Base-by-base conservation (phyloP, 1,140 invertebrate genomes). In the Atopsyche davidsoni region DNA sequence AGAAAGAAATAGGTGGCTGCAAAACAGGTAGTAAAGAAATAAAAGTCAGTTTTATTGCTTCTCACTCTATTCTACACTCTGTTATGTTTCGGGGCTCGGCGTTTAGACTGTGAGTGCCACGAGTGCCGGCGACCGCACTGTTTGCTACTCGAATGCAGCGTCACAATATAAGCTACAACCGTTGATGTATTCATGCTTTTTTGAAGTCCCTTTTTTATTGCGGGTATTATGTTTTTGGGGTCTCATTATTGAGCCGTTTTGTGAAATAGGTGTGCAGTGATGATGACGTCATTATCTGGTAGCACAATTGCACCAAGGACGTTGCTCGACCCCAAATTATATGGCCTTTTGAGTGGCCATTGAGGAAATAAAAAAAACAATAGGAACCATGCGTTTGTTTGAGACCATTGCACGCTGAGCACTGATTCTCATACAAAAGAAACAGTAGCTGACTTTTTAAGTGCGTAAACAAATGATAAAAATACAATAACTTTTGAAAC, bases 11-110 rank as follows among this genome's bases (percentile, higher is more conserved):
- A 63, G 50, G 47, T 59, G 60, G 64, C 66, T 62, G 66, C 67
- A 70, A 72, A 73, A 73, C 72, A 72, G 72, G 70, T 72, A 72
- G 70, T 74, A 72, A 69, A 73, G 70, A 74, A 72, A 74, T 74
- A 74, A 73, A 73, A 72, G 72, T 73, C 70, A 74, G 70, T 68
- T 74, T 74, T 74, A 74, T 67, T 67, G 72, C 68, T 72, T 74
- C 70, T 74, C 72, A 72, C 70, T 74, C 72, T 73, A 74, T 74
- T 72, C 70, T 69, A 68, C 70, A 73, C 70, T 69, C 71, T 70
- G 69, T 73, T 73, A 72, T 51, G 48, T 35, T 35, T 21, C n/a
- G n/a, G 18, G 47, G 10, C 41, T 25, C 31, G 24, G 34, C 40
- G 46, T 28, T 57, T 35, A 57, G 55, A 11, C 46, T 57, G 55